Evolutionary conservation across 2,113 vertebrate genomes (phyloP).

Genomic region (Daboia siamensis): DNA sequence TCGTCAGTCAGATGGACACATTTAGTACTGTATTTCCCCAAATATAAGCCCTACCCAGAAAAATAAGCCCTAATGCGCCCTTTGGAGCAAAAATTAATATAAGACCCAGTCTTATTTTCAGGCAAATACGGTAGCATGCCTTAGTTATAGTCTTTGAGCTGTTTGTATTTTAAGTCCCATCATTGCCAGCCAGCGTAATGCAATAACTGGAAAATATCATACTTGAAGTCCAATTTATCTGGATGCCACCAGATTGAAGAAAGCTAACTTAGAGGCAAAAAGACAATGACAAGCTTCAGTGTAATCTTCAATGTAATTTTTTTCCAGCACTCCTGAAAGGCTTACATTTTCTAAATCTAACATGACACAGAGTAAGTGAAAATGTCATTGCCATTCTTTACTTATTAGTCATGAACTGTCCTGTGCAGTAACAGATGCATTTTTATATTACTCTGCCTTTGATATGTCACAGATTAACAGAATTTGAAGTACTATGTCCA

Average conservation of each 20-base stretch:
- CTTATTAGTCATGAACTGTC: conserved; percentile 42
- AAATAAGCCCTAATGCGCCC: too few species aligned
- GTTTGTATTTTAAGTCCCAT: neutral
- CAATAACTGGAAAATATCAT: neutral
- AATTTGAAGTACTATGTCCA: conserved; percentile 12
- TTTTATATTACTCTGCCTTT: conserved; percentile 21
- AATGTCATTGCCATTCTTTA: conserved; percentile 38
- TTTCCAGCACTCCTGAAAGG: conserved; percentile 1
- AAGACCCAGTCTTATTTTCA: too few species aligned
- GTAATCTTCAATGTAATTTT: conserved; percentile 28
- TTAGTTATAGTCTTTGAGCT: neutral
- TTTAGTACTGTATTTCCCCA: too few species aligned
- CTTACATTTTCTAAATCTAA: conserved; percentile 53
- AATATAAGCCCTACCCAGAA: too few species aligned
- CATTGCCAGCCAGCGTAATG: neutral
- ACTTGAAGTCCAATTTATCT: neutral
- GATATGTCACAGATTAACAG: conserved; percentile 16
- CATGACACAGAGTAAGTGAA: conserved; percentile 53
- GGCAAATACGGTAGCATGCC: neutral
- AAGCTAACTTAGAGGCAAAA: neutral
- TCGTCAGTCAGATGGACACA: too few species aligned
- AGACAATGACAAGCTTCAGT: accelerated
- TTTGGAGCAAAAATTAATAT: too few species aligned
- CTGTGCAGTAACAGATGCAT: conserved; percentile 10
- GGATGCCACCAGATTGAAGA: neutral